Evolutionary conservation across 64 coral and sea anemone genomes (phyloP), one percentile per base, ranked within the genome.

Genomic region (Stichodactyla helianthus): DNA sequence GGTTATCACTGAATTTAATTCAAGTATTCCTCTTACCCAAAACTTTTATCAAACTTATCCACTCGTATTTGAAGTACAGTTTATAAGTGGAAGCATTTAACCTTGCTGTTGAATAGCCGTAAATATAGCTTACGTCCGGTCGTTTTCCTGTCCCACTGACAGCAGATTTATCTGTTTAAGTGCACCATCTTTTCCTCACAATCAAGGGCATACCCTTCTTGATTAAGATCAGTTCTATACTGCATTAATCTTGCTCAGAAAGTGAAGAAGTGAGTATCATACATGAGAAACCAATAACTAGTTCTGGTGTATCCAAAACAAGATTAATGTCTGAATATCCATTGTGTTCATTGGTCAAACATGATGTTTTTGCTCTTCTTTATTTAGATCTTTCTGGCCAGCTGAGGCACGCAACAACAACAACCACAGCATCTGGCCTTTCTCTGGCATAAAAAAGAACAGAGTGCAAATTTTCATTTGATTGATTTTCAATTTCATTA

Each of bases 31-130:
- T 74, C 25, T 74, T 74, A 31, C 68, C 68, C 25, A 23, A 6
- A 74, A 74, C 19, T 23, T 74, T 74, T 74, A 74, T 74, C 68
- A 74, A 74, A 23, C 25, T 23, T 74, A 74, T 68, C 68, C 68
- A 74, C 68, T 74, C 68, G 68, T 74, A 74, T 74, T 20, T 31
- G 68, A 74, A 74, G 68, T 74, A 74, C 25, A 74, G 22, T 74
- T 65, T 31, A 74, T 74, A 28, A 7, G n/a, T 23, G 5, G 13
- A 74, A 74, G 68, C 68, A 74, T 35, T 74, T 74, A 74, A 74
- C 68, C 68, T 74, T 74, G n/a, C 25, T 11, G 7, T 74, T 74
- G 7, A 9, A 13, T 31, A 10, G 5, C 27, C 25, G 6, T 74
- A 23, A 74, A 31, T 74, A 74, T 74, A 9, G 11, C 6, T 23